phyloP scores from a whole-genome alignment of 2,113 vertebrate species.

The Mus pahari region DNA sequence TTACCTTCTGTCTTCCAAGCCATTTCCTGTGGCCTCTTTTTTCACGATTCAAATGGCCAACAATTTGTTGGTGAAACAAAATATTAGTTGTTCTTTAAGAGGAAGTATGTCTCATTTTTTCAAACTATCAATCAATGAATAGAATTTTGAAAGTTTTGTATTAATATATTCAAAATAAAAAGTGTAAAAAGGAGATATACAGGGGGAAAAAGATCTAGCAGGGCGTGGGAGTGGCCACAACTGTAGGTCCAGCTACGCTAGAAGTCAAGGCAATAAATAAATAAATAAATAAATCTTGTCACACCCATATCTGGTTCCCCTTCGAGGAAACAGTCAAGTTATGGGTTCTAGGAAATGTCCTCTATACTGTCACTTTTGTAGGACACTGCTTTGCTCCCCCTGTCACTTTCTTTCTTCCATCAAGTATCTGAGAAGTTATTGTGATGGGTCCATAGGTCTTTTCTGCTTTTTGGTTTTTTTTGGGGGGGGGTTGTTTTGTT shows the following conservation, averaged over 20 bases:
- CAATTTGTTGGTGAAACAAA: conserved; percentile 14
- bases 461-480: neutral
- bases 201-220: neutral
- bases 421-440: neutral
- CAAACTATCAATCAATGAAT: neutral
- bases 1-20: neutral
- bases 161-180: conserved; percentile 39
- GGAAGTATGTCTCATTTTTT: conserved; percentile 14
- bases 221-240: too few relatives aligned
- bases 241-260: neutral
- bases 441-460: neutral
- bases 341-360: neutral
- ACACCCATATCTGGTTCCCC: neutral
- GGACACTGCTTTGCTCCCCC: neutral
- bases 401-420: neutral
- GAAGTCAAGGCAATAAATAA: neutral
- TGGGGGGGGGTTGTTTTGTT: neutral
- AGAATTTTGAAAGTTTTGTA: conserved; percentile 42
- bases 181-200: neutral
- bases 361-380: neutral
- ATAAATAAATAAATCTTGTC: neutral
- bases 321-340: neutral
- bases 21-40: neutral
- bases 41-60: neutral
- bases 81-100: neutral